A percentile compares a stretch with the other conserved stretches of the same genome.
Evolutionary conservation across 2,888 invertebrate genomes (phyloP).

Genomic region (Dryocosmus kuriphilus): DNA sequence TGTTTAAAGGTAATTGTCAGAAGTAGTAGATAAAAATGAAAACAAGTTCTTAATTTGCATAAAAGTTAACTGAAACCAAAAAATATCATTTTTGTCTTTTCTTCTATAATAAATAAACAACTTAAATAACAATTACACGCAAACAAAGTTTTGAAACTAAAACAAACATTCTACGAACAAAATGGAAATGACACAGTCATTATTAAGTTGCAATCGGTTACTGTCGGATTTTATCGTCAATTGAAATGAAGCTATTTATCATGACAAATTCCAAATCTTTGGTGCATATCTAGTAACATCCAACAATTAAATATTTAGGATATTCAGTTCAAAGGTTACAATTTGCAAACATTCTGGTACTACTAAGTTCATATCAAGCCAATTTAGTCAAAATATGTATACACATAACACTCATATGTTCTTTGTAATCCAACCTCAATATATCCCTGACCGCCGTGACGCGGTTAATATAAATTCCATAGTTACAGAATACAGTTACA

Average conservation of each 20-base stretch:
- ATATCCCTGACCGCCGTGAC: neutral
- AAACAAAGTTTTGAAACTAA: neutral
- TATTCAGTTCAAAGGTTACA: neutral
- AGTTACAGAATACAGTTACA: conserved; percentile 10
- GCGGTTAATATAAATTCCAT: neutral
- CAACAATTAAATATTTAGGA: neutral
- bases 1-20: too few relatives aligned
- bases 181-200: neutral
- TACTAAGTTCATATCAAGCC: too few relatives aligned
- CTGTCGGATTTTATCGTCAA: neutral
- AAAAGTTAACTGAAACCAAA: too few relatives aligned
- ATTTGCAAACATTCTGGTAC: neutral
- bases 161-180: neutral
- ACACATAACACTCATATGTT: neutral
- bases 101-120: neutral
- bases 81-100: too few relatives aligned
- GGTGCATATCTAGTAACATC: neutral
- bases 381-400: neutral
- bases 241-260: neutral
- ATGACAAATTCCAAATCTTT: neutral
- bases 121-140: neutral
- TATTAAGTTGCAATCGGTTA: neutral
- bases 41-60: too few relatives aligned
- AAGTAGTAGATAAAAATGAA: too few relatives aligned
- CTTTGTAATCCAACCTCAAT: conserved; percentile 8